Evolutionary conservation across 2,888 invertebrate genomes (phyloP).

Genomic region (Alloplasta piceator): DNA sequence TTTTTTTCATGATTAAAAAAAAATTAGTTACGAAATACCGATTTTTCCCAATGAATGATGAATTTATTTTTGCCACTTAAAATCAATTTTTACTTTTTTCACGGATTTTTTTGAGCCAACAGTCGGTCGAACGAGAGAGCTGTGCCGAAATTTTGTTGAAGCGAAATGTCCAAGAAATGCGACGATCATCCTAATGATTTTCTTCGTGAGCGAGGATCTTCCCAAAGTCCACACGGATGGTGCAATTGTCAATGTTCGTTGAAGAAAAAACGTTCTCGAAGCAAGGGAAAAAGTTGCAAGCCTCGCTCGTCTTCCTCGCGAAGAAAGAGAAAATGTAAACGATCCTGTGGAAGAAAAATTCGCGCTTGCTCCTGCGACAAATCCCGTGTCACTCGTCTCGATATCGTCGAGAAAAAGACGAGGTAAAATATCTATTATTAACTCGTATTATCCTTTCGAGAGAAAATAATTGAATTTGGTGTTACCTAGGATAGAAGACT

Average conservation of each 20-base stretch:
- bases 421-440: slow-evolving; percentile 37
- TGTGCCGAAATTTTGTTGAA: slow-evolving; percentile 5
- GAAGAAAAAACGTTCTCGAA: slow-evolving; percentile 12
- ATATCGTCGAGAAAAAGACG: background rate
- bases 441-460: background rate
- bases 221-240: background rate
- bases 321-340: slow-evolving; percentile 7
- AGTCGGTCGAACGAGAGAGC: slow-evolving; percentile 1
- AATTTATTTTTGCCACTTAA: too few species aligned
- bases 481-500: slow-evolving; percentile 46
- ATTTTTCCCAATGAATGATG: too few species aligned
- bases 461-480: slow-evolving; percentile 18
- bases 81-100: background rate
- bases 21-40: too few species aligned
- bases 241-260: slow-evolving; percentile 10
- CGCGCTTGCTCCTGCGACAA: background rate
- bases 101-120: background rate
- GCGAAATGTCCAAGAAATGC: slow-evolving; percentile 57
- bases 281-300: slow-evolving; percentile 4
- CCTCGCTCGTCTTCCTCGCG: background rate
- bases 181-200: slow-evolving; percentile 7
- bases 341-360: slow-evolving; percentile 14
- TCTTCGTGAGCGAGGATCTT: slow-evolving; percentile 23
- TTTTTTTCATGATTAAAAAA: background rate
- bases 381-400: background rate